A percentile compares a stretch with the other conserved stretches of the same genome.
phyloP scores from a whole-genome alignment of 1,140 invertebrate species.

The Antheraea pernyi region DNA sequence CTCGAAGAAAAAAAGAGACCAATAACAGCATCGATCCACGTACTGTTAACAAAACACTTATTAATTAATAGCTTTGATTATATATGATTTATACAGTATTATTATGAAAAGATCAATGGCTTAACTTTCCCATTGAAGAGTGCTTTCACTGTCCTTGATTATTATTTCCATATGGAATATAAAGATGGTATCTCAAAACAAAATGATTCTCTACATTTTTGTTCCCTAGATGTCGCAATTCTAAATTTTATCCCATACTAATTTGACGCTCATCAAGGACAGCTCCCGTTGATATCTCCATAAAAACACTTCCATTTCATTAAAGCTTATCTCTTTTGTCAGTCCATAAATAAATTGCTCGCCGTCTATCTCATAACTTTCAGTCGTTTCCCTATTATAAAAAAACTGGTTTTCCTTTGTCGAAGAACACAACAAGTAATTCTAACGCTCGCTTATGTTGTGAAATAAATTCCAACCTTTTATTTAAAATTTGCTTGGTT shows the following conservation, averaged over 20 bases:
- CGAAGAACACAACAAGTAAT: background rate
- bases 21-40: too few species aligned
- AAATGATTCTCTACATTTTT: background rate
- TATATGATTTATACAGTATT: too few species aligned
- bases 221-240: slow-evolving; percentile 1
- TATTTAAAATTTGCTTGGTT: slow-evolving; percentile 5
- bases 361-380: slow-evolving; percentile 11
- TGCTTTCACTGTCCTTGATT: too few species aligned
- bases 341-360: slow-evolving; percentile 30
- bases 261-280: background rate
- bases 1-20: too few species aligned
- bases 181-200: too few species aligned
- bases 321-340: slow-evolving; percentile 24
- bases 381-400: slow-evolving; percentile 14
- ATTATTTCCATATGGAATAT: too few species aligned
- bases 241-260: slow-evolving; percentile 4
- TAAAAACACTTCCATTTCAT: slow-evolving; percentile 25
- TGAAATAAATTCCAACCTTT: background rate
- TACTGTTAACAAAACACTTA: too few species aligned
- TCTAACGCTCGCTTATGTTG: slow-evolving; percentile 16
- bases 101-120: too few species aligned
- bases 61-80: too few species aligned
- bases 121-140: too few species aligned
- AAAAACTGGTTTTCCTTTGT: slow-evolving; percentile 10
- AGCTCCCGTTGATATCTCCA: slow-evolving; percentile 5